Conservation (phyloP, 1,140 invertebrate species). For the Ditylenchus dipsaci region DNA sequence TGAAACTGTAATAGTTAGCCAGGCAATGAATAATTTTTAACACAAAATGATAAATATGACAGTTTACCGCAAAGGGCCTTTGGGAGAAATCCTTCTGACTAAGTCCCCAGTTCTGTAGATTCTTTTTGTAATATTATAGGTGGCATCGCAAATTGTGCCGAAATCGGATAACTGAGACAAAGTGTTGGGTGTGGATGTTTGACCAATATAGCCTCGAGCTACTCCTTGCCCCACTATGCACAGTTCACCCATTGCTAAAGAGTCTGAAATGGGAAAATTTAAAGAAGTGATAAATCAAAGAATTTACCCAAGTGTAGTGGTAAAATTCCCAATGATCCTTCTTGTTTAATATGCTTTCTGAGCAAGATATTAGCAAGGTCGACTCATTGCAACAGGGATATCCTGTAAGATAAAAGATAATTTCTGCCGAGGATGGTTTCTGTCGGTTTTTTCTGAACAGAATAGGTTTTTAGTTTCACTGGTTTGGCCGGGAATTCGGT, state of each 20-base stretch:
- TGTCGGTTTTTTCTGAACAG: conserved; percentile 8
- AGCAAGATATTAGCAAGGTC: background rate
- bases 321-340: too few relatives aligned
- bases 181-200: background rate
- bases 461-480: too few relatives aligned
- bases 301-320: background rate
- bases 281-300: conserved; percentile 13
- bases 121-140: background rate
- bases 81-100: conserved; percentile 6
- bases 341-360: background rate
- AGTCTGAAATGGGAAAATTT: conserved; percentile 1
- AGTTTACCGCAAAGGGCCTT: background rate
- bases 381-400: background rate
- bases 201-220: conserved; percentile 24
- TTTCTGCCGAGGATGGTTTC: too few relatives aligned
- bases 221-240: conserved; percentile 23
- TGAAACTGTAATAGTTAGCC: conserved; percentile 5
- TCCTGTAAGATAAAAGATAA: conserved; percentile 4
- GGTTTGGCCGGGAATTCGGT: too few relatives aligned
- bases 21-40: background rate
- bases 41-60: background rate
- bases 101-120: conserved; percentile 22
- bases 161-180: background rate
- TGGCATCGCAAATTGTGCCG: conserved; percentile 4
- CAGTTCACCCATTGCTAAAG: conserved; percentile 26